A percentile compares a stretch with the other conserved stretches of the same genome.
Conservation (phyloP, 2,113 vertebrate species). For the Macaca nemestrina region DNA sequence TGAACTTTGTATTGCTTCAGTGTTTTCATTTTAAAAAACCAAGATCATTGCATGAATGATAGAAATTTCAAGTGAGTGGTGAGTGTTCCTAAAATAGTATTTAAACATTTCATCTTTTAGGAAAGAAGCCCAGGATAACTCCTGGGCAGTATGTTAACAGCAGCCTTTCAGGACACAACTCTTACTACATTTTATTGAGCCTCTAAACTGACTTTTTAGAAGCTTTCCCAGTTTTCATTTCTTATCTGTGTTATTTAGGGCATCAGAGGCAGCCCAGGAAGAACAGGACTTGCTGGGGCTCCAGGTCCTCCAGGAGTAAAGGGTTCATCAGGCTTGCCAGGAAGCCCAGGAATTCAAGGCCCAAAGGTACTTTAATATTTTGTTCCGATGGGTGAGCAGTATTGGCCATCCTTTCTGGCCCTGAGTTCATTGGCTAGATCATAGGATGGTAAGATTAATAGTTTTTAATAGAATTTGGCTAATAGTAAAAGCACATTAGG, state of each 20-base stretch:
- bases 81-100: not conserved
- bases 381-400: not conserved
- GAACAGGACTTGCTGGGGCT: conserved; percentile 87
- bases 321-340: conserved; percentile 89
- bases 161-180: not conserved
- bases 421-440: not conserved
- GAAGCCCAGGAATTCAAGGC: conserved; percentile 88
- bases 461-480: conserved; percentile 2
- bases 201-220: not conserved
- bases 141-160: not conserved
- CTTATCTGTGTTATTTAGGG: conserved; percentile 85
- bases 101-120: not conserved
- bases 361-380: conserved; percentile 86
- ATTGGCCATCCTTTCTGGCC: not conserved
- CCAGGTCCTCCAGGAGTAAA: conserved; percentile 89
- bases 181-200: not conserved
- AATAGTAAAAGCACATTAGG: not conserved
- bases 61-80: not conserved
- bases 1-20: not conserved
- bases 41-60: not conserved
- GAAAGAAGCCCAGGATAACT: not conserved
- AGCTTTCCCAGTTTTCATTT: conserved; percentile 5
- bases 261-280: conserved; percentile 86
- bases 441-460: not conserved
- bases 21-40: conserved; percentile 38